Evolutionary conservation across 2,888 invertebrate species (phyloP).

Genomic region (Notocelia uddmanniana): DNA sequence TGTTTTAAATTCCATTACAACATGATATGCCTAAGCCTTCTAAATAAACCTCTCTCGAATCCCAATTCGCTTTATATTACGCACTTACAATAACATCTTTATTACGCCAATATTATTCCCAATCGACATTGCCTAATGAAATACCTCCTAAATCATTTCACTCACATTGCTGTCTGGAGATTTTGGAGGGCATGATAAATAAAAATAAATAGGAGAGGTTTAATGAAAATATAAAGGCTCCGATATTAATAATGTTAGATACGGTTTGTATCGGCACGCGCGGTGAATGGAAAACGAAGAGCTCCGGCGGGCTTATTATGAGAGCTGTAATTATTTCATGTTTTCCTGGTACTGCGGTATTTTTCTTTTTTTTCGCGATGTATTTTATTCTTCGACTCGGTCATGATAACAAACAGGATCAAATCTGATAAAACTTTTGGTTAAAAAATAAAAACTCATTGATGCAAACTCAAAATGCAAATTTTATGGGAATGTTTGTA

Average conservation of each 20-base stretch:
- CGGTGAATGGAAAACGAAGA: slow-evolving; percentile 64
- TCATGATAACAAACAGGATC: not conserved
- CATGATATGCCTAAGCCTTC: not conserved
- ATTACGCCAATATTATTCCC: slow-evolving; percentile 9
- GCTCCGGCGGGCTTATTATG: slow-evolving; percentile 58
- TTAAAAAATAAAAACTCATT: no score
- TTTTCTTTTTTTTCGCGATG: not conserved
- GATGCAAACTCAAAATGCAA: no score
- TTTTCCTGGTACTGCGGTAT: not conserved
- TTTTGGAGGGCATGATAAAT: slow-evolving; percentile 41
- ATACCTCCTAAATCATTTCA: slow-evolving; percentile 22
- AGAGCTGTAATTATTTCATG: slow-evolving; percentile 25
- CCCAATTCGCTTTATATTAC: slow-evolving; percentile 9
- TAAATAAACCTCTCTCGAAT: not conserved
- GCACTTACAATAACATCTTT: slow-evolving; percentile 24
- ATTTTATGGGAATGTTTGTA: no score
- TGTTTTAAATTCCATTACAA: no score
- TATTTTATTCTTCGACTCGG: not conserved
- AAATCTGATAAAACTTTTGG: no score
- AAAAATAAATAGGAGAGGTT: slow-evolving; percentile 63
- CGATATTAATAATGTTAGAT: slow-evolving; percentile 81
- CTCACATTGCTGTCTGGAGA: slow-evolving; percentile 12
- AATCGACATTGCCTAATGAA: slow-evolving; percentile 26
- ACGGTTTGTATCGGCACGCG: slow-evolving; percentile 79
- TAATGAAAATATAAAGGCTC: slow-evolving; percentile 74